Conservation (phyloP, 2,888 invertebrate genomes). For the Tipula unca region DNA sequence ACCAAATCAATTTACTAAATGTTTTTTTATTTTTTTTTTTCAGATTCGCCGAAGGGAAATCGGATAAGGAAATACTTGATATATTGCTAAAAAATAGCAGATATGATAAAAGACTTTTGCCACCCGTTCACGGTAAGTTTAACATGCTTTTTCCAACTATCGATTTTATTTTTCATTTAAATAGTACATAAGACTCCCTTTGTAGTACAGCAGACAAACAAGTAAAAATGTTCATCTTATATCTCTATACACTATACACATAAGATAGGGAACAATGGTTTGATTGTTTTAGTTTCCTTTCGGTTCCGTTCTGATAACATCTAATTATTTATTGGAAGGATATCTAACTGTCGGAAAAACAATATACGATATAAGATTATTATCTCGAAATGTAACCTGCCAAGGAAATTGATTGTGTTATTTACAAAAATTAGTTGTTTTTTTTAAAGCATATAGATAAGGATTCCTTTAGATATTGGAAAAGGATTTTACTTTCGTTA, state of each 20-base stretch:
- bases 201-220: too few species aligned
- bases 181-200: too few species aligned
- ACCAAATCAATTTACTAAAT: neutral
- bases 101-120: constrained; percentile 87
- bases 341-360: neutral
- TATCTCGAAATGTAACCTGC: neutral
- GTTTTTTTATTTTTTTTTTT: constrained; percentile 24
- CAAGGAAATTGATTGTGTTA: neutral
- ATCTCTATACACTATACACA: too few species aligned
- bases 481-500: neutral
- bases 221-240: neutral
- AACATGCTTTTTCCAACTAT: neutral
- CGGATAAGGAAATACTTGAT: constrained; percentile 89
- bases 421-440: neutral
- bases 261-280: neutral
- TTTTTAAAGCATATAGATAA: neutral
- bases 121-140: constrained; percentile 73
- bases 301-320: neutral
- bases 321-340: neutral
- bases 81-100: constrained; percentile 76
- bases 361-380: neutral
- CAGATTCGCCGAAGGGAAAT: constrained; percentile 86
- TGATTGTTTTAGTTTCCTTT: neutral
- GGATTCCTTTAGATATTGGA: neutral
- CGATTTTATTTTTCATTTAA: neutral